Evolutionary conservation across 1,140 invertebrate species (phyloP), one percentile per base, ranked within the genome.

Genomic region (Cydia fagiglandana): DNA sequence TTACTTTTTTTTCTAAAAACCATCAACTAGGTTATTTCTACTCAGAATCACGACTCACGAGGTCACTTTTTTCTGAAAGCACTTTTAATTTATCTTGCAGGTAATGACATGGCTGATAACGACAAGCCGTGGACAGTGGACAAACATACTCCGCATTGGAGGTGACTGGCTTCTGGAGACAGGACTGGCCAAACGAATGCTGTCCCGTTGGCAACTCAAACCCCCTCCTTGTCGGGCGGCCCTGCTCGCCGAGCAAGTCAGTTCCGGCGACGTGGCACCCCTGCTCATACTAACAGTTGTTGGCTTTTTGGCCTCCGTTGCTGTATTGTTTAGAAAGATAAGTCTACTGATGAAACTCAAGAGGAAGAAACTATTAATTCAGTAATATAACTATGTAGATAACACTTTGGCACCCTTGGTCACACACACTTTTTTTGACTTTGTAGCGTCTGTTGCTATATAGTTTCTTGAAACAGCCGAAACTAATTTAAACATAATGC

Each of bases 221-320:
- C 82, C 87, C n/a, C 88, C 88, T 1, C 82, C 85, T 0, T 91
- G 90, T 77, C 80, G 85, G 66, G 82, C 87, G 0, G 80, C 88
- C 0, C 75, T 91, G 5, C 78, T 91, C 17, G 90, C 90, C 68
- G 90, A 91, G 79, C 80, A 86, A 76, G 90, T 91, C 3, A 91
- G 88, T 13, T 81, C 90, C 28, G 77, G 80, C 28, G 90, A 91
- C 70, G 76, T 91, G 0, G 76, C 82, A 1, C 84, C 88, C 0
- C 64, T 86, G 9, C 47, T 91, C 13, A 53, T 78, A 6, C 13
- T 87, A 0, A 85, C 84, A 10, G 17, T 81, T 0, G 34, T 78
- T 6, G 86, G 82, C 4, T 80, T 77, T 10, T 3, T 85, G 15
- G 6, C 82, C 0, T 88, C 90, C 9, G 30, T 89, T 0, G 24